Evolutionary conservation across 1,140 invertebrate species (phyloP).

Genomic region (Ceratosolen solmsi): DNA sequence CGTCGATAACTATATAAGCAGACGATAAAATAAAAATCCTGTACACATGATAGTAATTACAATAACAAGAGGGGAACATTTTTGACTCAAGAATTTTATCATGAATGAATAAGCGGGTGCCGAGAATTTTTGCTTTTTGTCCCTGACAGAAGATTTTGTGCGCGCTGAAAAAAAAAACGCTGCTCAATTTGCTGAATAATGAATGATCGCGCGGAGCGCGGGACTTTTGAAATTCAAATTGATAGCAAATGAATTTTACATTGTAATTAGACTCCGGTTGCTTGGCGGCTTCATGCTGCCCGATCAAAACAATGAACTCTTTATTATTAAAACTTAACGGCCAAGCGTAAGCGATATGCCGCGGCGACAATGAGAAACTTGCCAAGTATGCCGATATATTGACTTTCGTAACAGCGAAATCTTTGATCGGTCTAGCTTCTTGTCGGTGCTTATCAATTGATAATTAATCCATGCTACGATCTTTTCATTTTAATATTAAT

Average conservation of each 20-base stretch:
- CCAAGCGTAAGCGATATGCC: conserved; percentile 9
- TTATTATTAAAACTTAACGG: too few relatives aligned
- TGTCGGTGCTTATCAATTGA: background rate
- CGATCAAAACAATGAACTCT: too few relatives aligned
- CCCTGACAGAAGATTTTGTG: background rate
- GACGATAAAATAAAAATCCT: conserved; percentile 34
- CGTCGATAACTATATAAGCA: conserved; percentile 50
- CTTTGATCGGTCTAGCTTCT: conserved; percentile 35
- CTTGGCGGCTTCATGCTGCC: too few relatives aligned
- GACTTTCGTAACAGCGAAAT: background rate
- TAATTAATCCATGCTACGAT: too few relatives aligned
- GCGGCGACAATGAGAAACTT: conserved; percentile 31
- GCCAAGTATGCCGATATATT: conserved; percentile 23
- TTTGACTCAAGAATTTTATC: conserved; percentile 29
- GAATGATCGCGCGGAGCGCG: background rate
- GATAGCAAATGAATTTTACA: background rate
- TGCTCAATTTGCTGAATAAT: conserved; percentile 15
- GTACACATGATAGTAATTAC: conserved; percentile 42
- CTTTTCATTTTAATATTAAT: too few relatives aligned
- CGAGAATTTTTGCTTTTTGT: background rate
- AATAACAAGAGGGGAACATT: conserved; percentile 37
- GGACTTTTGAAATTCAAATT: conserved; percentile 18
- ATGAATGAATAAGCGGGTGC: conserved; percentile 7
- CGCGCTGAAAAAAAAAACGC: background rate
- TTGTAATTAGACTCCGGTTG: too few relatives aligned